Evolutionary conservation across 2,797 vertebrate species (phyloP), one percentile per base, ranked within the genome.

Genomic region (Myotis vivesi): DNA sequence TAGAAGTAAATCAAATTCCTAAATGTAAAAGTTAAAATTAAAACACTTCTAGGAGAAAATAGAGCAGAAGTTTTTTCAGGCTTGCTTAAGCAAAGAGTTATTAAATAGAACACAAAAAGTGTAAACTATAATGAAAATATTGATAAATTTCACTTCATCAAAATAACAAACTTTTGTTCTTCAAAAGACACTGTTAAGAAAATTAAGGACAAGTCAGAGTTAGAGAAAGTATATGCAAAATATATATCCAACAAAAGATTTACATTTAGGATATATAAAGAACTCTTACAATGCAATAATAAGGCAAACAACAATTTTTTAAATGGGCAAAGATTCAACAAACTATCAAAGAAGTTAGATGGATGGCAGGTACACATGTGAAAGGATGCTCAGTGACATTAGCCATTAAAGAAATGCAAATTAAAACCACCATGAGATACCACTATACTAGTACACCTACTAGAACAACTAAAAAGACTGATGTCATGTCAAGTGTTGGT

Each of bases 1-100:
- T 62, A 59, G 33, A 88, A 93, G 3, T 69, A 12, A 87, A 68
- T 83, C 66, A 87, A 92, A 83, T 38, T 66, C 13, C 49, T 83
- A 86, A 87, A 59, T 85, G 5, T 94, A 82, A 94, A 81, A 81
- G 20, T 59, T 93, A 86, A 92, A 88, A 76, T 76, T 76, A 59
- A 77, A 71, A 94, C 53, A 82, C 25, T 91, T 93, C 6, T 36
- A 51, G 69, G 77, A 95, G n/a, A 85, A 94, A 92, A 62, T 28
- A 23, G 25, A 81, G 75, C 25, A 38, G 15, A 85, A 89, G 13
- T 95, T 33, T 92, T 73, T 83, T 30, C 13, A 93, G 36, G 19
- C 22, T 87, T 41, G 44, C 20, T 62, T 87, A 49, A 8, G 33
- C 30, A 57, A 86, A 77, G 36, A 86, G 23, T 87, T 87, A 72